Conservation (phyloP, 1,140 invertebrate species). For the Hypothenemus hampei region DNA sequence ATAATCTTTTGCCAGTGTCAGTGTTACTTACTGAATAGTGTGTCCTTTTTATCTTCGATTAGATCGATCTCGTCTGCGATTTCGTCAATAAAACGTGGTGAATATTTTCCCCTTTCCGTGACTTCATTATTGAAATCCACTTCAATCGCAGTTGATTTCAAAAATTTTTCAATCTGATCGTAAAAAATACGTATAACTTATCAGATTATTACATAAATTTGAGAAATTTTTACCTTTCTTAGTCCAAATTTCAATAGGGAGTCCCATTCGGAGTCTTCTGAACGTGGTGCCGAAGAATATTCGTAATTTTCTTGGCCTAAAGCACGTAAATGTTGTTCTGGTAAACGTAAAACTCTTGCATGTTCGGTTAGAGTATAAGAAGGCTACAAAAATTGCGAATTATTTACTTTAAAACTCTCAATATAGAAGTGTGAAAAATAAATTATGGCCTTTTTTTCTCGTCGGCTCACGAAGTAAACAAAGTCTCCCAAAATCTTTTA, state of each 20-base stretch:
- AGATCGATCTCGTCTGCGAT: conserved; percentile 75
- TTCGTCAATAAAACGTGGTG: conserved; percentile 74
- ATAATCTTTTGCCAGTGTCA: no score
- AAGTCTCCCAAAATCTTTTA: no score
- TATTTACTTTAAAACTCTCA: no score
- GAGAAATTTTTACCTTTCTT: conserved; percentile 64
- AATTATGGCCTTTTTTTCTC: no score
- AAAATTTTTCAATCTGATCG: conserved; percentile 55
- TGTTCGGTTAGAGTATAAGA: conserved; percentile 60
- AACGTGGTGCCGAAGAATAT: conserved; percentile 59
- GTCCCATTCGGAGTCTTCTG: conserved; percentile 73
- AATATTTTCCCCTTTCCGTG: conserved; percentile 64
- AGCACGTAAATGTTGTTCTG: conserved; percentile 57
- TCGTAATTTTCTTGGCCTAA: conserved; percentile 62
- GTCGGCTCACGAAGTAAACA: no score
- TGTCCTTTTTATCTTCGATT: conserved; percentile 72
- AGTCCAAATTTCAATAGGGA: conserved; percentile 67
- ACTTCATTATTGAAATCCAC: conserved; percentile 63
- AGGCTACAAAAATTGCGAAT: conserved; percentile 41
- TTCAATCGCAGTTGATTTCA: conserved; percentile 71
- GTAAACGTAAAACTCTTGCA: conserved; percentile 61
- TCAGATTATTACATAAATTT: background rate
- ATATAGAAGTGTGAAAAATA: no score
- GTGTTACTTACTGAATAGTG: conserved; percentile 70
- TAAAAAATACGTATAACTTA: conserved; percentile 19